A percentile compares a stretch with the other conserved stretches of the same genome.
phyloP scores from a whole-genome alignment of 2,888 invertebrate species.

The Ophioninae sp. region DNA sequence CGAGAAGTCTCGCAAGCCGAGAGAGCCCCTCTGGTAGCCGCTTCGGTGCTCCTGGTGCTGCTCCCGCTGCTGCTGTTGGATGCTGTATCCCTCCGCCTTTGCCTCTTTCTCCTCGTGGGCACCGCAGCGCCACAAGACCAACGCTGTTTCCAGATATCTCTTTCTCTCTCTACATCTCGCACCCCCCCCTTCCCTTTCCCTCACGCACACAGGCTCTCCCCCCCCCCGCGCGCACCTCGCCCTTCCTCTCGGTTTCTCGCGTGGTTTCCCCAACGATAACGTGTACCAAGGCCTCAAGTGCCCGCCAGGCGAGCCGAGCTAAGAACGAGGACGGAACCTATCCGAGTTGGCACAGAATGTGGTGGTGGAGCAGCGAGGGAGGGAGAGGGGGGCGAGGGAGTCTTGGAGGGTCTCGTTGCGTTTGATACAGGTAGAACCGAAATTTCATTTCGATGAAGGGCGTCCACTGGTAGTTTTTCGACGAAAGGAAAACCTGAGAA shows the following conservation, averaged over 20 bases:
- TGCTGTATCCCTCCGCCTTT: slow-evolving; percentile 73
- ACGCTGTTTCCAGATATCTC: slow-evolving; percentile 39
- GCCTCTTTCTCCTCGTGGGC: slow-evolving; percentile 41
- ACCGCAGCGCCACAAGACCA: slow-evolving; percentile 54
- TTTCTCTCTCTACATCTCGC: slow-evolving; percentile 52
- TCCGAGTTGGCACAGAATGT: slow-evolving; percentile 50
- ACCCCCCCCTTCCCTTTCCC: slow-evolving; percentile 37
- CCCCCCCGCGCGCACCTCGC: slow-evolving; percentile 42
- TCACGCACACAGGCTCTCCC: slow-evolving; percentile 47
- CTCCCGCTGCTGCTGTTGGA: slow-evolving; percentile 80
- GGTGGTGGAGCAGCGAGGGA: slow-evolving; percentile 58
- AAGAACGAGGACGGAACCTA: slow-evolving; percentile 57
- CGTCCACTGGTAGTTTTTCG: slow-evolving; percentile 13
- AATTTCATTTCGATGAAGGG: slow-evolving; percentile 26
- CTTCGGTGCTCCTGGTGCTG: slow-evolving; percentile 65
- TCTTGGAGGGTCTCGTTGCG: slow-evolving; percentile 69
- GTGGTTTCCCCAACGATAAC: slow-evolving; percentile 47
- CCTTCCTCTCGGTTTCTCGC: slow-evolving; percentile 49
- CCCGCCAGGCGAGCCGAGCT: slow-evolving; percentile 70
- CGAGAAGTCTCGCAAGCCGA: slow-evolving; percentile 81
- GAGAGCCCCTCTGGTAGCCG: slow-evolving; percentile 80
- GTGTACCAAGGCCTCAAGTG: slow-evolving; percentile 62
- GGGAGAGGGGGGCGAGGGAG: slow-evolving; percentile 67
- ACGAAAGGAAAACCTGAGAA: neutral
- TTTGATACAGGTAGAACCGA: slow-evolving; percentile 64